Base-by-base conservation (phyloP, 1,140 invertebrate genomes). In the Zeugodacus cucurbitae region DNA sequence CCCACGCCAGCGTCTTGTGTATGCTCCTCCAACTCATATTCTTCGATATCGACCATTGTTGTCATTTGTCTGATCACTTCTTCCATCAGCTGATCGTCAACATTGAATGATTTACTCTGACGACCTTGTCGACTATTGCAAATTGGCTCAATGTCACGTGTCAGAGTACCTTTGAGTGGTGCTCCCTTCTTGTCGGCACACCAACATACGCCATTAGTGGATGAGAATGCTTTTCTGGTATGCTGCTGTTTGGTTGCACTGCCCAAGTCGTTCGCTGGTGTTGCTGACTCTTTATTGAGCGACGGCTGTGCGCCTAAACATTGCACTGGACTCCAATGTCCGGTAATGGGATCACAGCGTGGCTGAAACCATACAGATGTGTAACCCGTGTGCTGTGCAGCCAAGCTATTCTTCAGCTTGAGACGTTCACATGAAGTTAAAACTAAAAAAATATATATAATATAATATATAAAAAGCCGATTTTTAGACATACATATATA, bases 181-280 rank as follows among this genome's bases (percentile, higher is more conserved):
- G 97, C 96, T 1, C 97, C 97, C 89, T 96, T 95, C 20, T 95
- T 95, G 89, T 96, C 96, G 0, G 97, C 97, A 92, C 97, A 98
- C 97, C 97, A 98, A 91, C 97, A 98, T 0, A 98, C 96, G 7
- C 95, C 95, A 85, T 91, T 91, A 0, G 91, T 88, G 32, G 88
- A 89, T 20, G 89, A 34, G 14, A 37, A 85, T 4, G 74, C 22
- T 29, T 86, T 32, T 14, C 11, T 91, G 62, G 22, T 74, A 70
- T 10, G 10, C 67, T 48, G 41, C 85, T 67, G 62, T 48, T 59
- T 88, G 37, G n/a, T 29, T n/a, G 90, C 90, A 4, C 91, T 90
- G 70, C 91, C 92, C 0, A 92, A 88, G 14, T 87, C 59, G 6
- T 87, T 90, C 89, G 20, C 91, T 90, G 86, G 86, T 70, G 2